Base-by-base conservation (phyloP, 2,113 vertebrate species). In the Vombatus ursinus region DNA sequence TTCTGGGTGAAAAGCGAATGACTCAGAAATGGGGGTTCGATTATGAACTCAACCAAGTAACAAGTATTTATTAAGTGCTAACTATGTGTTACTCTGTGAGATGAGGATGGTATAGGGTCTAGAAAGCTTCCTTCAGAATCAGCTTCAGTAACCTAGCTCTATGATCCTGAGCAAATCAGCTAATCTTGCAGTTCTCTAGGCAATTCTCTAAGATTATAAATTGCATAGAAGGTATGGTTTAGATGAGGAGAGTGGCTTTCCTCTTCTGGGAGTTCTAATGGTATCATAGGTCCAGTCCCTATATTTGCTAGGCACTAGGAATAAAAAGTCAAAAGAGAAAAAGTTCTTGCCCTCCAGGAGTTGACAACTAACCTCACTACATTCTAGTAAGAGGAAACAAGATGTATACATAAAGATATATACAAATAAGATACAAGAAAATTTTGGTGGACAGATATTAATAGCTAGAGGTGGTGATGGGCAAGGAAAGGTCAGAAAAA, bases 1-100 rank as follows among this genome's bases (percentile, higher is more conserved):
- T 93, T 92, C 84, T n/a, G 90, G 93, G 90, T 93, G 54, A 37
- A 94, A 37, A 95, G 23, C 84, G n/a, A 52, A 93, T 93, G 93
- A 44, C 22, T 50, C 37, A 14, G 61, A 93, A 31, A 48, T 10
- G 51, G 11, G 49, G 53, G 50, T 92, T 44, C 37, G 24, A 11
- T 90, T 50, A 68, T 50, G 10, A 48, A 61, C 61, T 96, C 8
- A 77, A 19, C 6, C 37, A 52, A 0, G 11, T 91, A n/a, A 77
- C 6, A 77, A 77, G 16, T 16, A n/a, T 77, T 77, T 77, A n/a
- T 77, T n/a, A n/a, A n/a, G 16, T 44, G 5, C n/a, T n/a, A 7
- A 44, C 14, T 84, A 22, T 84, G 68, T 84, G 28, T 61, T 68
- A 37, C 11, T 68, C 57, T 37, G 31, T 68, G 28, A 37, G 57